Evolutionary conservation across 2,888 invertebrate genomes (phyloP).

Genomic region (Linnaemya vulpina): DNA sequence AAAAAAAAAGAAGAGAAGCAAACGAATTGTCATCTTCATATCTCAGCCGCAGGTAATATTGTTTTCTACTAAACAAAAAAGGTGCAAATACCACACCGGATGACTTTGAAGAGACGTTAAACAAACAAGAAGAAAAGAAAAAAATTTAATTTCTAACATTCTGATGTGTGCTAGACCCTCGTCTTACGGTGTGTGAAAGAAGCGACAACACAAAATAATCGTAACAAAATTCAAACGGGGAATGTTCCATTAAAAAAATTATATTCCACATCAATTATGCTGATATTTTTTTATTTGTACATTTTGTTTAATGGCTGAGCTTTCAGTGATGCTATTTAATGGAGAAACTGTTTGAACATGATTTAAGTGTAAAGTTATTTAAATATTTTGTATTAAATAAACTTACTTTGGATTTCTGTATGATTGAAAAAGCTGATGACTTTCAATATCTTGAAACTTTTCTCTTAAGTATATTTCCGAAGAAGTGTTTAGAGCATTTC

Average conservation of each 20-base stretch:
- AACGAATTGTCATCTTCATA: conserved; percentile 28
- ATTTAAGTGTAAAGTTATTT: too few relatives aligned
- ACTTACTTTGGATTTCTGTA: too few relatives aligned
- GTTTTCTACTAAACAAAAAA: conserved; percentile 25
- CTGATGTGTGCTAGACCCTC: neutral
- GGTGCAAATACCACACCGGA: conserved; percentile 58
- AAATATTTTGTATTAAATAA: too few relatives aligned
- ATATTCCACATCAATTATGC: neutral
- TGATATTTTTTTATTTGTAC: neutral
- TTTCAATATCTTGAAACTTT: too few relatives aligned
- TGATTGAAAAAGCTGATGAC: too few relatives aligned
- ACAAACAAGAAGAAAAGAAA: neutral
- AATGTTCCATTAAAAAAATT: neutral
- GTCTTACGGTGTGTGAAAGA: neutral
- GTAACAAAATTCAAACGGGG: neutral
- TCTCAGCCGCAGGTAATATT: conserved; percentile 3
- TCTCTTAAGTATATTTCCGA: too few relatives aligned
- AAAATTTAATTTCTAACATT: neutral
- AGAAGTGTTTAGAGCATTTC: too few relatives aligned
- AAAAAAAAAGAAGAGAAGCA: too few relatives aligned
- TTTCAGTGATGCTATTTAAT: too few relatives aligned
- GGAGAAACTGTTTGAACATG: too few relatives aligned
- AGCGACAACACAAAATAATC: neutral
- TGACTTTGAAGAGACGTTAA: conserved; percentile 29
- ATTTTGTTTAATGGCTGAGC: neutral